These are phyloP conservation scores for Acleris laterana DNA, from an alignment of 2,888 invertebrate species.

Conservation along the genomic window DNA sequence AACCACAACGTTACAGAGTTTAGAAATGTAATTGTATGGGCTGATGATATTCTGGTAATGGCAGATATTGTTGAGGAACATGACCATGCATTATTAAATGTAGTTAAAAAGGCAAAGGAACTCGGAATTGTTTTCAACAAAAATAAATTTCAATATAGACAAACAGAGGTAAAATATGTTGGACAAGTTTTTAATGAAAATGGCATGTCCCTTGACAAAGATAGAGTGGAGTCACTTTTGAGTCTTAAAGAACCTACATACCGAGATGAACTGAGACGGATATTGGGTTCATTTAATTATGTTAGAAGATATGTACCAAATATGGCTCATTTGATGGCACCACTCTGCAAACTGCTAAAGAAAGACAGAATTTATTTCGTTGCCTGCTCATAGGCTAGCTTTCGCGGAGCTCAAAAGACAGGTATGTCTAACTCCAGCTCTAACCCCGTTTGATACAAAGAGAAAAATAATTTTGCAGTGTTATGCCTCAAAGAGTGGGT, in stretches of 20 bases:
- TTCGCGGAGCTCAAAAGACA: constrained; percentile 28
- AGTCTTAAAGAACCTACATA: constrained; percentile 28
- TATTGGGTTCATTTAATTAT: constrained; percentile 39
- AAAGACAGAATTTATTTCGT: constrained; percentile 38
- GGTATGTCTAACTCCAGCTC: constrained; percentile 12
- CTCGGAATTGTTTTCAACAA: constrained; percentile 36
- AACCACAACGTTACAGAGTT: no score
- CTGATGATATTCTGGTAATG: constrained; percentile 10
- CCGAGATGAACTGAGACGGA: constrained; percentile 29
- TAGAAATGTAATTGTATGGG: constrained; percentile 1
- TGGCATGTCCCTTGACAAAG: constrained; percentile 29
- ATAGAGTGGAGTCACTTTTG: constrained; percentile 36
- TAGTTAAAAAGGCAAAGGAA: constrained; percentile 24
- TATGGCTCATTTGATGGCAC: constrained; percentile 37
- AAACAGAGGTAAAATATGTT: constrained; percentile 38
- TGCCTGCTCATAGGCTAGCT: constrained; percentile 35
- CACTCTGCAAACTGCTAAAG: constrained; percentile 29
- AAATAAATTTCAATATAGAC: constrained; percentile 38
- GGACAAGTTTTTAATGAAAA: constrained; percentile 33
- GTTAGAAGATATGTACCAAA: constrained; percentile 37
- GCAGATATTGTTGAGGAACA: constrained; percentile 5
- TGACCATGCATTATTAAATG: constrained; percentile 2
- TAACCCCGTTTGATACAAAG: constrained; percentile 26
- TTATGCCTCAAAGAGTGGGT: constrained; percentile 30
- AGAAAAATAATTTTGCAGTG: constrained; percentile 34